Base-by-base conservation (phyloP, 2,797 vertebrate genomes). In the Poeciliopsis paucimaculata region DNA sequence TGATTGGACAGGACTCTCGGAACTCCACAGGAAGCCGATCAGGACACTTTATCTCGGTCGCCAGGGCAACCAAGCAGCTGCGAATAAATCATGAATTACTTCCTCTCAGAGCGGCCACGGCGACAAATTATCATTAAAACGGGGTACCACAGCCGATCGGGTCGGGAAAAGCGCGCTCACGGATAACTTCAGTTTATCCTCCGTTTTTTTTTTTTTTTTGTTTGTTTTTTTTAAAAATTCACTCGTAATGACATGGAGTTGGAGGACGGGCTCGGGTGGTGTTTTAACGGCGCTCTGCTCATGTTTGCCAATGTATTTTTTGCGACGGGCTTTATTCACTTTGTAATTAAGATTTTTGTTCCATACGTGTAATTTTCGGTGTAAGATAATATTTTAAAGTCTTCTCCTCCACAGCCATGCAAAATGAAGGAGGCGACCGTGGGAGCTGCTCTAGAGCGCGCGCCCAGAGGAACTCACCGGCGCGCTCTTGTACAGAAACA, bases 321-420 rank as follows among this genome's bases (percentile, higher is more conserved):
- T 96, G 95, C 95, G 15, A 93, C 95, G 96, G 95, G 95, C 96
- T 93, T 34, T 96, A 95, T 96, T 96, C 95, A 95, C 96, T 94
- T 95, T 97, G 97, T 97, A 97, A 79, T 66, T 74, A 97, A 98
- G 94, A 96, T 92, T 94, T 55, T 55, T 55, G 9, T n/a, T 55
- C 94, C 96, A 95, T 95, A 95, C 90, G 87, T 96, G 96, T 96
- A 95, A 95, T 95, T 96, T 97, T 95, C 93, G 95, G 86, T 96
- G 97, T 98, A 97, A 97, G 95, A 97, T 97, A 96, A 95, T 97
- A 96, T 97, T 97, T 97, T 94, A 96, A 96, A 96, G 95, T 95
- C 91, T 95, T 96, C 88, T 95, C 49, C 49, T 23, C 93, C 91
- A 95, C 94, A 93, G 95, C 95, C 96, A 95, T 95, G 93, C 96